Conservation (phyloP, 2,797 vertebrate genomes). For the Bradypodion ventrale region DNA sequence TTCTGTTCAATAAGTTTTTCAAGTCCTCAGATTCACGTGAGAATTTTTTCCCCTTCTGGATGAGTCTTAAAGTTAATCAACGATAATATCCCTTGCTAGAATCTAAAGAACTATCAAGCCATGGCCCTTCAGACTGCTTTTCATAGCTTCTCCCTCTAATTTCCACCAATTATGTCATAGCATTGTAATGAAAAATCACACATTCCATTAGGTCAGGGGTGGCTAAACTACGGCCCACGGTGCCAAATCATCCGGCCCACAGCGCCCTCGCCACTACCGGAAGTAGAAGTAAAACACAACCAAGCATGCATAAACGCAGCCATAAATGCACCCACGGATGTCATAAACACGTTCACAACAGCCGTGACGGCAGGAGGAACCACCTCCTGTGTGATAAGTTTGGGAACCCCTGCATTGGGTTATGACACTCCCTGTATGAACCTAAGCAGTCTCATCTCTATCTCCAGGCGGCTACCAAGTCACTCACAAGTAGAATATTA, state of each 20-base stretch:
- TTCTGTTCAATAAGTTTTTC: background rate
- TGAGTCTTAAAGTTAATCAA: background rate
- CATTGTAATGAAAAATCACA: background rate
- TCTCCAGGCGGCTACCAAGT: background rate
- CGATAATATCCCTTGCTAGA: too few relatives aligned
- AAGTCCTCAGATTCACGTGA: background rate
- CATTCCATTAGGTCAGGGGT: background rate
- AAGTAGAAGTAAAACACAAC: too few relatives aligned
- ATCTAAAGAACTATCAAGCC: background rate
- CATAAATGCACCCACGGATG: too few relatives aligned
- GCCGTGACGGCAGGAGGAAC: too few relatives aligned
- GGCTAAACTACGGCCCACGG: too few relatives aligned
- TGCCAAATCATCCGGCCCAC: too few relatives aligned
- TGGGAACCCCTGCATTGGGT: too few relatives aligned
- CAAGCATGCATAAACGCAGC: too few relatives aligned
- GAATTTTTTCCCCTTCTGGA: background rate
- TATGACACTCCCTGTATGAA: background rate
- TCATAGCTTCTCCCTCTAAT: background rate
- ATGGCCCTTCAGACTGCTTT: background rate
- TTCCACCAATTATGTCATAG: background rate
- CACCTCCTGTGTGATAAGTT: too few relatives aligned
- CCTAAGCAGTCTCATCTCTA: background rate
- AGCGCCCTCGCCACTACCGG: too few relatives aligned
- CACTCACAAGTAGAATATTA: background rate
- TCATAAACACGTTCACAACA: too few relatives aligned